Evolutionary conservation across 23 tunicate species (phyloP).

Genomic region (Ciona savignyi): DNA sequence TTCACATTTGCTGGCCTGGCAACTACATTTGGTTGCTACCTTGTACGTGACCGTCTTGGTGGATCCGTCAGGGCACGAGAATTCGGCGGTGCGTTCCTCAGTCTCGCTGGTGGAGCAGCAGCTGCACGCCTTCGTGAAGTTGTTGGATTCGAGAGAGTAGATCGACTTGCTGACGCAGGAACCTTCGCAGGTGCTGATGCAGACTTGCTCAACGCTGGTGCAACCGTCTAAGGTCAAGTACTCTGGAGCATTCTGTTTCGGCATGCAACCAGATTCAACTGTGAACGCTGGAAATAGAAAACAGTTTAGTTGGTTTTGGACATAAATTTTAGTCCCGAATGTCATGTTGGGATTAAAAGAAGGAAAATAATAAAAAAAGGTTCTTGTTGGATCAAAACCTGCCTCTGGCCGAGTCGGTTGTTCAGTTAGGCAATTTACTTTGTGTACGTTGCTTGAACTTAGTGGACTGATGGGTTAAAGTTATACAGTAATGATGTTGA

Average conservation of each 20-base stretch:
- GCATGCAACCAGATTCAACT: background rate
- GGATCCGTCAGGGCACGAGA: slow-evolving; percentile 88
- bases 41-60: slow-evolving; percentile 47
- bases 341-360: no score
- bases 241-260: background rate
- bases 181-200: slow-evolving; percentile 71
- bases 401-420: no score
- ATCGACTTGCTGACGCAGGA: slow-evolving; percentile 76
- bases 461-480: no score
- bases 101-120: slow-evolving; percentile 83
- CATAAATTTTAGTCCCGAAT: no score
- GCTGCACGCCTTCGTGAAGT: slow-evolving; percentile 75
- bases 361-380: no score
- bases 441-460: no score
- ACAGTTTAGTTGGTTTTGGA: no score
- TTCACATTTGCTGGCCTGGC: slow-evolving; percentile 81
- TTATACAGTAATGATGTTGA: no score
- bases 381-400: no score
- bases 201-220: slow-evolving; percentile 45
- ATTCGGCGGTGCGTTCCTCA: slow-evolving; percentile 29
- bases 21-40: slow-evolving; percentile 63
- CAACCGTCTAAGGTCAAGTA: slow-evolving; percentile 78
- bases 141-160: slow-evolving; percentile 75
- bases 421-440: no score
- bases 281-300: background rate